These are phyloP conservation scores for Matsumurasca onukii DNA, from an alignment of 1,140 invertebrate genomes.

Conservation along the genomic window DNA sequence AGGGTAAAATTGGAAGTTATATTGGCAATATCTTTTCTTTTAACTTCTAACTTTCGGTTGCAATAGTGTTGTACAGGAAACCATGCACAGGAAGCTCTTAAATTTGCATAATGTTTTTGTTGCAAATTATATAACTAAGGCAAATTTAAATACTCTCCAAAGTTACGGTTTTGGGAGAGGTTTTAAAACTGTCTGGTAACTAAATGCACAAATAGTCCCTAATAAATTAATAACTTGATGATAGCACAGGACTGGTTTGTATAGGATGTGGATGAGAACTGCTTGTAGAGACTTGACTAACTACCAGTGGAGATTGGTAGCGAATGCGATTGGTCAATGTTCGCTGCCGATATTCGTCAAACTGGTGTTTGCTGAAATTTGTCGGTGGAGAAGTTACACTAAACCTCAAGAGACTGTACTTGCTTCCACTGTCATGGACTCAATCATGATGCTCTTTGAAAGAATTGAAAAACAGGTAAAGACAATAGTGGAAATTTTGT, in stretches of 20 bases:
- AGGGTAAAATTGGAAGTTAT: too few relatives aligned
- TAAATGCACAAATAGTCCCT: too few relatives aligned
- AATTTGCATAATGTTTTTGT: too few relatives aligned
- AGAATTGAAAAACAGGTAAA: constrained; percentile 85
- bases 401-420: constrained; percentile 89
- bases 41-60: too few relatives aligned
- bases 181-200: too few relatives aligned
- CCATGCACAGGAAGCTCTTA: too few relatives aligned
- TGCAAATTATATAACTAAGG: too few relatives aligned
- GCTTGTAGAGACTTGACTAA: constrained; percentile 84
- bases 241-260: background rate
- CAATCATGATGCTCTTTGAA: constrained; percentile 96
- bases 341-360: constrained; percentile 97
- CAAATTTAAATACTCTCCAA: too few relatives aligned
- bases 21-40: too few relatives aligned
- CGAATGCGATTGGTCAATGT: constrained; percentile 90
- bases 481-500: background rate
- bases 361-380: constrained; percentile 94
- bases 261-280: constrained; percentile 90
- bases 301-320: constrained; percentile 93
- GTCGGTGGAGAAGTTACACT: constrained; percentile 95
- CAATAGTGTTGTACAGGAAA: too few relatives aligned
- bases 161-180: too few relatives aligned
- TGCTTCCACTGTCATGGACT: constrained; percentile 94
- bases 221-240: too few relatives aligned